phyloP scores from a whole-genome alignment of 2,797 vertebrate species.

The Gallinago stenura region DNA sequence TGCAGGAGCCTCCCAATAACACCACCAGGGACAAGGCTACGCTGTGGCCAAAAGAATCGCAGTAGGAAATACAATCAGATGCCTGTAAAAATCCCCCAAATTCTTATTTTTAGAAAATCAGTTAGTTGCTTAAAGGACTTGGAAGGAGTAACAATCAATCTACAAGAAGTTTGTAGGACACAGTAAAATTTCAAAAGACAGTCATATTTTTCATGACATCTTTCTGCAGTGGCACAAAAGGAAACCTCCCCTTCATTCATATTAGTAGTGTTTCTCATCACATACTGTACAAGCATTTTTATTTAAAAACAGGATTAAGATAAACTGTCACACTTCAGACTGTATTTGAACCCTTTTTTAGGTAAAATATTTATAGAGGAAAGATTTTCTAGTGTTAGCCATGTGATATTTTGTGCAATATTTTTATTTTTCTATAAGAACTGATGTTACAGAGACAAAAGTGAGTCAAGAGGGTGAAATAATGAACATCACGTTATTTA shows the following conservation, averaged over 20 bases:
- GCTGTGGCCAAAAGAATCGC: not conserved
- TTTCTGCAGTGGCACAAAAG: not conserved
- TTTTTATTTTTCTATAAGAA: not conserved
- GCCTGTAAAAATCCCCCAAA: not conserved
- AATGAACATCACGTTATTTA: not conserved
- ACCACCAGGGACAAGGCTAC: not conserved
- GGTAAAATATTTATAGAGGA: not conserved
- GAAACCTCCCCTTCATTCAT: not conserved
- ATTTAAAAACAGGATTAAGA: not conserved
- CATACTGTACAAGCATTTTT: rapidly evolving
- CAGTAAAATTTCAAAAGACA: not conserved
- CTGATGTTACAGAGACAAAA: not conserved
- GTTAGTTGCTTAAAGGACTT: not conserved
- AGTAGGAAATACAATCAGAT: not conserved
- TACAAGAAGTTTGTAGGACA: not conserved
- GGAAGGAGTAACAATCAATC: not conserved
- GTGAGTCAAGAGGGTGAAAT: not conserved
- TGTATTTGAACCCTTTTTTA: not conserved
- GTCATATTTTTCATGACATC: not conserved
- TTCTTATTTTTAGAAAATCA: not conserved
- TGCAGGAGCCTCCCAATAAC: not conserved
- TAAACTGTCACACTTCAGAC: not conserved
- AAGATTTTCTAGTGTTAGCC: not conserved
- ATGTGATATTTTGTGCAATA: not conserved
- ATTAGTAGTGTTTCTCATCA: not conserved